These are phyloP conservation scores for Tenrec ecaudatus DNA, from an alignment of 2,113 vertebrate genomes.

Conservation along the genomic window DNA sequence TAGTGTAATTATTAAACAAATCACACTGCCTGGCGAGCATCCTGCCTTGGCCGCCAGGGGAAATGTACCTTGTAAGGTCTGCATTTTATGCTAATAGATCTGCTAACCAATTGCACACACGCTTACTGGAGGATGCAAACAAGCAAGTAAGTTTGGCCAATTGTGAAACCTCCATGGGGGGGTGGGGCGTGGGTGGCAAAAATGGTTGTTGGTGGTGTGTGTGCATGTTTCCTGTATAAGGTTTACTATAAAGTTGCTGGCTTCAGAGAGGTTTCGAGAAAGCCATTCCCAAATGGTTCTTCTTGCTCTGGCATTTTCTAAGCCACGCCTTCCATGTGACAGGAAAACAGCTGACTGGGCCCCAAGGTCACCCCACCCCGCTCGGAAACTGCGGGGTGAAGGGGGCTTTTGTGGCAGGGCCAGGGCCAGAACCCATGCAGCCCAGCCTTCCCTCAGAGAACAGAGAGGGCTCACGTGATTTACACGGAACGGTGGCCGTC, in stretches of 20 bases:
- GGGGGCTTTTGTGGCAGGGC: neutral
- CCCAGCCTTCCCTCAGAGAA: neutral
- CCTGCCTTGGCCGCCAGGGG: constrained; percentile 70
- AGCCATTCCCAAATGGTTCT: neutral
- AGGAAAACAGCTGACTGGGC: neutral
- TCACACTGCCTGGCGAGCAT: constrained; percentile 81
- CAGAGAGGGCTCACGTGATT: neutral
- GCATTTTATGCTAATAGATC: constrained; percentile 80
- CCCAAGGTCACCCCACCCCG: neutral
- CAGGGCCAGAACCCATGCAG: neutral
- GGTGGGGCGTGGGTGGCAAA: neutral
- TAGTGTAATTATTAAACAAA: constrained; percentile 77
- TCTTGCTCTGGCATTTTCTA: neutral
- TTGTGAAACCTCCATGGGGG: constrained; percentile 80
- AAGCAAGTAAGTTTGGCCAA: constrained; percentile 76
- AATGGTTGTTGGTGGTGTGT: too few relatives aligned
- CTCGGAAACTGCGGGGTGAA: fast-evolving
- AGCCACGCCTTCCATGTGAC: neutral
- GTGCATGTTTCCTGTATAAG: neutral
- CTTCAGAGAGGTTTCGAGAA: neutral
- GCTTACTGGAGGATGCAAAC: constrained; percentile 76
- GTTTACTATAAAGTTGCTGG: neutral
- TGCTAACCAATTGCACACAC: constrained; percentile 64
- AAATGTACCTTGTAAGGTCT: constrained; percentile 74
- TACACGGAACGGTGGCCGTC: neutral